Evolutionary conservation across 2,113 vertebrate genomes (phyloP).

Genomic region (sheep (Ovis aries)): ARS-UI_Ramb_v3.0 NC_056076.1:23367501-23368000

Average conservation of each 20-base stretch:
- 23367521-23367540: neutral
- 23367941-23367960: neutral
- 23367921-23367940: neutral
- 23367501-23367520: neutral
- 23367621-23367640: neutral
- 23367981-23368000: slow-evolving; percentile 13
- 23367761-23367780: neutral
- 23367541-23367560: neutral
- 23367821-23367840: neutral
- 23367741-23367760: neutral
- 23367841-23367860: neutral
- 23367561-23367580: neutral
- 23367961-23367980: neutral
- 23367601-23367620: neutral
- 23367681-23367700: neutral
- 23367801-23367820: neutral
- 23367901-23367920: neutral
- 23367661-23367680: neutral
- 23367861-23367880: neutral
- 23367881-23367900: neutral
- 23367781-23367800: neutral
- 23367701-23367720: neutral
- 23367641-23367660: neutral
- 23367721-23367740: neutral
- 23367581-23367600: neutral